A percentile compares a stretch with the other conserved stretches of the same genome.
Conservation (phyloP, 2,797 vertebrate genomes). For the Babyrousa celebensis region DNA sequence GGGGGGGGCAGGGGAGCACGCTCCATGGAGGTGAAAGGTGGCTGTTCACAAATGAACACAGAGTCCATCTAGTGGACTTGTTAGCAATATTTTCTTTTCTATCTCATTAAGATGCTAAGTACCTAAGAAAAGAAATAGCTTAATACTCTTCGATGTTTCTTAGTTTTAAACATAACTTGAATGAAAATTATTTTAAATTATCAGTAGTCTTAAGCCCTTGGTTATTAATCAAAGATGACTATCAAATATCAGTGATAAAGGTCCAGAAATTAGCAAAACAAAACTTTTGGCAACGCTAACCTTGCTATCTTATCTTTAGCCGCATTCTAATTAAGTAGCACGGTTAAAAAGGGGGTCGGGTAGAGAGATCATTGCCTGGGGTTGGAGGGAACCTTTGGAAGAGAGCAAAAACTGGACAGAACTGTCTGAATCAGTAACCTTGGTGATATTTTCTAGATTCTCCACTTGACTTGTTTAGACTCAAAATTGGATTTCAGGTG, state of each 20-base stretch:
- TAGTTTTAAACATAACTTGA: conserved; percentile 48
- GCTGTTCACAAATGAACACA: neutral
- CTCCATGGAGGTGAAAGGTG: neutral
- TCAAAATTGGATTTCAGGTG: conserved; percentile 41
- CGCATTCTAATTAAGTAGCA: conserved; percentile 21
- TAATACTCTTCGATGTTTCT: neutral
- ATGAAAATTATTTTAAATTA: conserved; percentile 30
- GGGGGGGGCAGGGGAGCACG: neutral
- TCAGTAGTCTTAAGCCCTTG: conserved; percentile 4
- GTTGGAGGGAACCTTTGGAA: neutral
- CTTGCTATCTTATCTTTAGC: neutral
- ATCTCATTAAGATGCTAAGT: conserved; percentile 27
- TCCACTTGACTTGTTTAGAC: conserved; percentile 44
- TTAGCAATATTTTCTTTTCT: neutral
- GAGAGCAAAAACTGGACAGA: neutral
- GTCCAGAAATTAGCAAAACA: conserved; percentile 60
- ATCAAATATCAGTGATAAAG: conserved; percentile 37
- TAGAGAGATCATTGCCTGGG: neutral
- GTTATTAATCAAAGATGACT: conserved; percentile 38
- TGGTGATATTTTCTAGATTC: neutral
- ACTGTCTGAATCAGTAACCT: neutral
- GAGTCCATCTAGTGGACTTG: conserved; percentile 42
- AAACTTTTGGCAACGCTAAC: neutral
- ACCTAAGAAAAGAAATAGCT: conserved; percentile 44
- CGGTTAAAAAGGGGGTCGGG: neutral